phyloP scores from a whole-genome alignment of 1,140 invertebrate species.

The Trichomalopsis sarcophagae region DNA sequence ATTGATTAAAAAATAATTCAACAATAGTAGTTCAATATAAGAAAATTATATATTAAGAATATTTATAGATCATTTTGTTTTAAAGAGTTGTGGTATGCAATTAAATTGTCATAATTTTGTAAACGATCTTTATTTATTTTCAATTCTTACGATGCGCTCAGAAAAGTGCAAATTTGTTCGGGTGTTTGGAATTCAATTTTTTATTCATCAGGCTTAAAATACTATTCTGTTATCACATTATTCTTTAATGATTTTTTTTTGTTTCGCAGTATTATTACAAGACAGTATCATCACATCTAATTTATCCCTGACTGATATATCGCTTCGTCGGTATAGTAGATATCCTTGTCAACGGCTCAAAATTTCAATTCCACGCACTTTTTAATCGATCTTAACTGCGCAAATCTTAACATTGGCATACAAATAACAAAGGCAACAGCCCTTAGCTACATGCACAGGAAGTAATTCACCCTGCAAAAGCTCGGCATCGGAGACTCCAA shows the following conservation, averaged over 20 bases:
- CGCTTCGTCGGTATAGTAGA: background rate
- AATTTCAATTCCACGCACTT: background rate
- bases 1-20: slow-evolving; percentile 28
- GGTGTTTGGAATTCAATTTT: background rate
- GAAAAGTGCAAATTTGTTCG: background rate
- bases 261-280: background rate
- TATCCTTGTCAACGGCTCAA: background rate
- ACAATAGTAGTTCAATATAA: slow-evolving; percentile 9
- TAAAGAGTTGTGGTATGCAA: background rate
- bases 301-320: background rate
- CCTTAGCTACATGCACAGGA: background rate
- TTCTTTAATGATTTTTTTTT: background rate
- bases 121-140: slow-evolving; percentile 42
- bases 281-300: background rate
- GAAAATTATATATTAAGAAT: no score
- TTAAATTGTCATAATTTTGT: slow-evolving; percentile 35
- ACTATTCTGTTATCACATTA: background rate
- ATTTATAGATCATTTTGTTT: slow-evolving; percentile 5
- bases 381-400: background rate
- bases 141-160: background rate
- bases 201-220: no score
- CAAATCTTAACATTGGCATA: no score
- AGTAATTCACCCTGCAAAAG: background rate
- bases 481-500: background rate
- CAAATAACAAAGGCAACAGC: no score